Percentiles rank a stretch among this genome's conserved stretches.
phyloP scores from a whole-genome alignment of 2,113 vertebrate genomes.

The Megalops atlanticus region DNA sequence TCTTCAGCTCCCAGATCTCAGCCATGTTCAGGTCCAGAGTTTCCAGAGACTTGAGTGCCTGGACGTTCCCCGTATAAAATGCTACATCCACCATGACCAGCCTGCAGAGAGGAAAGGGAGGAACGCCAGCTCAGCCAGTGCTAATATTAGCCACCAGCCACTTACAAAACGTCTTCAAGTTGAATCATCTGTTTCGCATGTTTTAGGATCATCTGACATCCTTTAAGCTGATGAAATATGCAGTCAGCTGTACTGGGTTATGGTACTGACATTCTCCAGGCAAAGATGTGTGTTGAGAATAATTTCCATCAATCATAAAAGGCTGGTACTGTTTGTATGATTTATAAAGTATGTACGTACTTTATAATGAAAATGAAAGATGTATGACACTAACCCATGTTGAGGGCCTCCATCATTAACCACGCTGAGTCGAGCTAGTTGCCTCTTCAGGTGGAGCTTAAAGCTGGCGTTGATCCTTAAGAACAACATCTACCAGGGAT shows the following conservation, averaged over 20 bases:
- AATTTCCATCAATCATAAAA: too few species aligned
- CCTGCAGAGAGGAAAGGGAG: constrained; percentile 59
- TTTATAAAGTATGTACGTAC: background rate
- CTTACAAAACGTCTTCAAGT: too few species aligned
- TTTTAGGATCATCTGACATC: too few species aligned
- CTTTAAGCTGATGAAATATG: too few species aligned
- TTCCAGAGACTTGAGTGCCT: constrained; percentile 89
- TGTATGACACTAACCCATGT: constrained; percentile 76
- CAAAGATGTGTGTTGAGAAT: too few species aligned
- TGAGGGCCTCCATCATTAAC: constrained; percentile 93
- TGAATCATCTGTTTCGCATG: too few species aligned
- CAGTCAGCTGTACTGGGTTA: too few species aligned
- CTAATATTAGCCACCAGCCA: too few species aligned
- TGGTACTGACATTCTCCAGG: too few species aligned
- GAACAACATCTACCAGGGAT: constrained; percentile 83
- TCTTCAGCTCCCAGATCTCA: constrained; percentile 99
- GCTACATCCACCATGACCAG: constrained; percentile 94
- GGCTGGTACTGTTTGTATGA: background rate
- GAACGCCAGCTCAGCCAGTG: too few species aligned
- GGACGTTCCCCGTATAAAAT: constrained; percentile 96
- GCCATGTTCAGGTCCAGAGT: constrained; percentile 90
- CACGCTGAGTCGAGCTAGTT: constrained; percentile 88
- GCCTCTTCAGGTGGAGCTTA: constrained; percentile 93
- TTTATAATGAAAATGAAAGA: background rate
- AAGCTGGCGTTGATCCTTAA: constrained; percentile 90